Percentiles rank a stretch among this genome's conserved stretches.
Conservation (phyloP, 2,797 vertebrate genomes). For the Chaunax sp. region DNA sequence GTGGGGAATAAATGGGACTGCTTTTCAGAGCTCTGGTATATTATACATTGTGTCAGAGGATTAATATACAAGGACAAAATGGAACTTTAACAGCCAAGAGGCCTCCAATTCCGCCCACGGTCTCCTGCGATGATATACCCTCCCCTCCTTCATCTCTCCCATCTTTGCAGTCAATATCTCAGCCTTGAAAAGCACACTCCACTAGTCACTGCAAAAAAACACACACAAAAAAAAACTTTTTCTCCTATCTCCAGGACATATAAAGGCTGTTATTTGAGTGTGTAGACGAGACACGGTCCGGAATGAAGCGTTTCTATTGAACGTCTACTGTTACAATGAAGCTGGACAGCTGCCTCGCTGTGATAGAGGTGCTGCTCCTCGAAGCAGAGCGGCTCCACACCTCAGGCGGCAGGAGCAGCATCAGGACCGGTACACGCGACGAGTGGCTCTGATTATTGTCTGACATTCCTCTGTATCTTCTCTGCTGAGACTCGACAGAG, state of each 20-base stretch:
- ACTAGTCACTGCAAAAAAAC: neutral
- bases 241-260: conserved; percentile 21
- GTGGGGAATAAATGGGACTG: neutral
- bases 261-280: neutral
- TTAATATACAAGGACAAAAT: conserved; percentile 37
- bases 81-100: conserved; percentile 32
- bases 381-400: conserved; percentile 35
- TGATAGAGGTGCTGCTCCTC: conserved; percentile 7
- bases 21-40: neutral
- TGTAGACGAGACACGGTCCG: neutral
- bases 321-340: conserved; percentile 8
- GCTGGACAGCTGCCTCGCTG: conserved; percentile 6
- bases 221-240: neutral
- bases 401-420: conserved; percentile 52
- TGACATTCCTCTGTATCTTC: conserved; percentile 20
- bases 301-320: neutral
- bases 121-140: conserved; percentile 25
- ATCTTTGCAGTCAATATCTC: conserved; percentile 25
- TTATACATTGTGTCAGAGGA: neutral
- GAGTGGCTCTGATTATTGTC: conserved; percentile 24
- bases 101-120: conserved; percentile 37
- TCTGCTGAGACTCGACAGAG: conserved; percentile 13
- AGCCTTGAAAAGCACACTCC: conserved; percentile 28
- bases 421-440: conserved; percentile 28
- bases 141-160: conserved; percentile 10